Base-by-base conservation (phyloP, 2,113 vertebrate species). In the Megaceryle torquata region DNA sequence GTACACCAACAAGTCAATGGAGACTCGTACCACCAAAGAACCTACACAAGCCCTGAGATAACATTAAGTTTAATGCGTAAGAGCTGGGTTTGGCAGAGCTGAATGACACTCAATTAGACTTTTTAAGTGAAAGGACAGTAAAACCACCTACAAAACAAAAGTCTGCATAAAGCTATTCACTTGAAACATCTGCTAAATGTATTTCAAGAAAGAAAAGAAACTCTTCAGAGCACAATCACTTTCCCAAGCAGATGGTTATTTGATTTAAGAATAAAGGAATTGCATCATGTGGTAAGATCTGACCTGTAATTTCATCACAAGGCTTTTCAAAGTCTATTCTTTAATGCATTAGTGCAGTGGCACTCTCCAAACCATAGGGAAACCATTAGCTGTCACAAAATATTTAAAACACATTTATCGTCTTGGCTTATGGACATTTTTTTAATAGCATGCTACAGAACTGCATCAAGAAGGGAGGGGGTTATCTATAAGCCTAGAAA, bases 161-260 rank as follows among this genome's bases (percentile, higher is more conserved):
- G 76, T 44, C 80, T 69, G 44, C 61, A 88, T 53, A 81, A 89
- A 92, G 48, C 48, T 69, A 72, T 71, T 88, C 65, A 82, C 77
- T 83, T 71, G 48, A 81, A 95, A 90, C 92, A 95, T 75, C 77
- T 95, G 92, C 54, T 91, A 88, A 69, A 91, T 59, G 12, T 33
- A 92, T 92, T 96, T 71, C 61, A 86, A 83, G 60, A 90, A 92
- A 64, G 71, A 88, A 91, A 91, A 89, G 1, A 72, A 86, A 67
- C 33, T 70, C 53, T 87, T 89, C 67, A 61, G 69, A 75, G 60
- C 41, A 83, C 72, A 92, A 71, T 46, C 53, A 39, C 79, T 91
- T 96, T 75, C 80, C 80, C 35, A 91, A 92, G 82, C 61, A 96
- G 86, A 95, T 84, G 82, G 86, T 86, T 93, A 95, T 86, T 92